Conservation (phyloP, 2,113 vertebrate species). For the Heliornis fulica region DNA sequence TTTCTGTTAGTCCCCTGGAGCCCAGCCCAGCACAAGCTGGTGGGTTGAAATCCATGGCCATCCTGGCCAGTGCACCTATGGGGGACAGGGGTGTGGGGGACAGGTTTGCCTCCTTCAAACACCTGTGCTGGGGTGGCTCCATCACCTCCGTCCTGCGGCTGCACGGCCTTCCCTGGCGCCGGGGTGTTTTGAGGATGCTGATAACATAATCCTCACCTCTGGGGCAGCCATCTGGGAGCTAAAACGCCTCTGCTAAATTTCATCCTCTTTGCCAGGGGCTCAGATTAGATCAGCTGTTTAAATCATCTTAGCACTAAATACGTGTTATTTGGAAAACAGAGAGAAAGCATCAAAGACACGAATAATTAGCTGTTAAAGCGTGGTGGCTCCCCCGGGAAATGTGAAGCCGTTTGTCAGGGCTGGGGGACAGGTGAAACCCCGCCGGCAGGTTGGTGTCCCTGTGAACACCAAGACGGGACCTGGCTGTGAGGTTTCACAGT, state of each 20-base stretch:
- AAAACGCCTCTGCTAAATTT: not conserved
- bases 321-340: not conserved
- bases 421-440: not conserved
- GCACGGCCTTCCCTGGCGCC: rapidly evolving
- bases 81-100: rapidly evolving
- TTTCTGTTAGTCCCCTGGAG: rapidly evolving
- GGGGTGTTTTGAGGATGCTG: not conserved
- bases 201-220: conserved; percentile 6
- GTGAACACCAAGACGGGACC: rapidly evolving
- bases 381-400: not conserved
- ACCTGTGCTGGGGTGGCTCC: rapidly evolving
- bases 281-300: conserved; percentile 16
- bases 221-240: conserved; percentile 34
- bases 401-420: not conserved
- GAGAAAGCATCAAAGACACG: not conserved
- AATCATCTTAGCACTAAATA: not conserved
- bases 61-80: rapidly evolving
- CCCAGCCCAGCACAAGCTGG: too few species aligned
- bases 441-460: not conserved
- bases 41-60: not conserved
- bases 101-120: too few species aligned
- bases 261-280: conserved; percentile 13
- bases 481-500: not conserved
- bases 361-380: not conserved
- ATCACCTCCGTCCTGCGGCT: not conserved